Base-by-base conservation (phyloP, 1,140 invertebrate species). In the Hyles euphorbiae region DNA sequence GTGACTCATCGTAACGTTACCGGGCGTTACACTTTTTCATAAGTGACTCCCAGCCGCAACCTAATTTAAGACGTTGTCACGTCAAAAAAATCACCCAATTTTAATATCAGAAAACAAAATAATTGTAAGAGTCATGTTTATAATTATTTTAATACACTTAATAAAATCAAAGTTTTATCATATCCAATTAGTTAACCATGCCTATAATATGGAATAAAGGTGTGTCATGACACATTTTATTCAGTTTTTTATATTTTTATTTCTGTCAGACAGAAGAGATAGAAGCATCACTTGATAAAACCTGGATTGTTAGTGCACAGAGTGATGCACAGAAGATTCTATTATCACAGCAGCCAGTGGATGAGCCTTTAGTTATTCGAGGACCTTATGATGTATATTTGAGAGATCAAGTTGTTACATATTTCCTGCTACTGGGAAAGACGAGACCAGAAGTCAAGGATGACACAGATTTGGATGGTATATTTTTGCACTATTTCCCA, bases 231-330 rank as follows among this genome's bases (percentile, higher is more conserved):
- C n/a, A 48, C n/a, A n/a, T 48, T 48, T 48, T 10, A 10, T 48
- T n/a, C 1, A 22, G 22, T 33, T 9, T 52, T 60, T 58, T 46
- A 58, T 58, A 32, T 44, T 8, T 11, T 45, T 40, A 61, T 65
- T 76, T 74, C 76, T 92, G 90, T 71, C 60, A 92, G 81, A 93
- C 93, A 48, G 88, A 90, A 72, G 90, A 95, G 65, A 83, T 97
- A 33, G 89, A 93, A 67, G 94, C 96, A 71, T 91, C 95, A 3
- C 76, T 95, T 6, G 97, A 99, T 62, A 92, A 97, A 72, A 98
- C 97, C 0, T 99, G 97, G 96, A 96, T 99, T 64, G 94, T 98
- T 0, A 97, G 95, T 83, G 95, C 93, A 0, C 97, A 98, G 79
- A 96, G 95, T 87, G 91, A 91, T 34, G 86, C 87, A 5, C 98